These are phyloP conservation scores for Leucophenga varia DNA, from an alignment of 1,140 invertebrate species.

Conservation along the genomic window DNA sequence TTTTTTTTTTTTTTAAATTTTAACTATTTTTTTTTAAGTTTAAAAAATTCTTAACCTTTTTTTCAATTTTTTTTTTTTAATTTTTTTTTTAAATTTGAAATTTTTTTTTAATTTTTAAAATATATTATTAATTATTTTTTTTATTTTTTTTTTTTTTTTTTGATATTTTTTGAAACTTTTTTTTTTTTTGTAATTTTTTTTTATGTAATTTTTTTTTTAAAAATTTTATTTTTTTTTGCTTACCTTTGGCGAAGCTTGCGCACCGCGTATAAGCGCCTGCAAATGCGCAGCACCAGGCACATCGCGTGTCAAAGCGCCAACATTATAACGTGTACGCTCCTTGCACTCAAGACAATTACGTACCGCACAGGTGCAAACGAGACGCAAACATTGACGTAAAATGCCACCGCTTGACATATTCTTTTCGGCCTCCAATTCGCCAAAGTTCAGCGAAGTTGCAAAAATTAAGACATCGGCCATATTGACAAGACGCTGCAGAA, in stretches of 20 bases:
- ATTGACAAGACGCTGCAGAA: slow-evolving; percentile 94
- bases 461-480: slow-evolving; percentile 99
- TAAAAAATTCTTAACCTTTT: too few relatives aligned
- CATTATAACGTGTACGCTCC: slow-evolving; percentile 73
- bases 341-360: slow-evolving; percentile 98
- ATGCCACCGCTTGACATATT: slow-evolving; percentile 99
- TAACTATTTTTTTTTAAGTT: too few relatives aligned
- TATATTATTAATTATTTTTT: too few relatives aligned
- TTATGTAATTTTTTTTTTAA: too few relatives aligned
- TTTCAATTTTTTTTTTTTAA: too few relatives aligned
- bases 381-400: slow-evolving; percentile 89
- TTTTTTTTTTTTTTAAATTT: too few relatives aligned
- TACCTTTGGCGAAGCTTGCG: slow-evolving; percentile 84
- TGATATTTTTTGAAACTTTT: neutral
- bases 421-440: slow-evolving; percentile 97
- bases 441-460: slow-evolving; percentile 95
- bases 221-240: too few relatives aligned
- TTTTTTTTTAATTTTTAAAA: too few relatives aligned
- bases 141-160: neutral
- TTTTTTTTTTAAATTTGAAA: too few relatives aligned
- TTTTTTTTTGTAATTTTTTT: too few relatives aligned
- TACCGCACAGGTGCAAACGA: slow-evolving; percentile 97
- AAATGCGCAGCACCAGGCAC: slow-evolving; percentile 66
- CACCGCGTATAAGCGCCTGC: slow-evolving; percentile 83
- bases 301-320: slow-evolving; percentile 45